These are phyloP conservation scores for Chiroxiphia lanceolata DNA, from an alignment of 2,797 vertebrate species.

Conservation along the genomic window DNA sequence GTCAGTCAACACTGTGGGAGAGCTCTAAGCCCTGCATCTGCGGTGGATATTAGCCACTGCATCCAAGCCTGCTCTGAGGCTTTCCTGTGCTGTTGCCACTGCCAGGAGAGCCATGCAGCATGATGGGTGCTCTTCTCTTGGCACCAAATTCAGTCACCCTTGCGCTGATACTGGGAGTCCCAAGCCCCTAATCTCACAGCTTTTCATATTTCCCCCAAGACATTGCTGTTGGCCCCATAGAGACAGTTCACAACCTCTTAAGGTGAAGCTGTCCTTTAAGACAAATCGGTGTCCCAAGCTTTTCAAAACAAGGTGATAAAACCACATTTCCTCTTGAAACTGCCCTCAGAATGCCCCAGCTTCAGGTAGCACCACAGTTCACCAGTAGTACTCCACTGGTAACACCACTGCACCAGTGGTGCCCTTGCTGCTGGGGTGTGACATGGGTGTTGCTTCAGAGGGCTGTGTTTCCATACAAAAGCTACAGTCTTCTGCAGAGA, in stretches of 20 bases:
- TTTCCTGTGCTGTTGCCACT: accelerated
- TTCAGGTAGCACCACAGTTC: background rate
- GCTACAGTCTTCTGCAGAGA: background rate
- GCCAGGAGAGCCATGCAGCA: background rate
- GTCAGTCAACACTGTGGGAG: background rate
- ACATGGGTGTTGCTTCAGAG: accelerated
- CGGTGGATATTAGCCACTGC: background rate
- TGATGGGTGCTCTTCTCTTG: background rate
- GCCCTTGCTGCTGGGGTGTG: background rate
- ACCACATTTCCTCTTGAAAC: background rate
- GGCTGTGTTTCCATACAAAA: background rate
- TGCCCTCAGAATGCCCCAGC: background rate
- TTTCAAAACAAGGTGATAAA: background rate
- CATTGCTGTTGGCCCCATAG: background rate
- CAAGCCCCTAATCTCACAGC: background rate
- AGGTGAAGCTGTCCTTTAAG: background rate
- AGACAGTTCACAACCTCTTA: background rate
- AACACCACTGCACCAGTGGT: background rate
- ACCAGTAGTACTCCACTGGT: background rate
- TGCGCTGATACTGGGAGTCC: accelerated
- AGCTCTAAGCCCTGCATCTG: background rate
- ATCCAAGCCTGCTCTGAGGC: background rate
- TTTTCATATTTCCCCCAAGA: background rate
- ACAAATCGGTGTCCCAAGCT: background rate
- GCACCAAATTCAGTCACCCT: background rate